Evolutionary conservation across 1,140 invertebrate genomes (phyloP).

Genomic region (Drosophila tropicalis): DNA sequence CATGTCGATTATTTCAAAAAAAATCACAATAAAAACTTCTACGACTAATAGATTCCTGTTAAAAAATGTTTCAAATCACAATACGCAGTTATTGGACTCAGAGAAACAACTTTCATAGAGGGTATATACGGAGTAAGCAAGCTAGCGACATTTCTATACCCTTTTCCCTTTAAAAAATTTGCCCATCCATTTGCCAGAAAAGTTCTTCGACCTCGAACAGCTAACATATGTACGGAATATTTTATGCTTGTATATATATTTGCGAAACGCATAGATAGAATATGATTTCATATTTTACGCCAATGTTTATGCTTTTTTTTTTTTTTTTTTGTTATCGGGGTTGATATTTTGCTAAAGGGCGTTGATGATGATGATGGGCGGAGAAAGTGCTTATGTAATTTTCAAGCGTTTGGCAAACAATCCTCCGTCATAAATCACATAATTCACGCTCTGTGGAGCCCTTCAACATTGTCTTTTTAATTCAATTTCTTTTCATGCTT

Average conservation of each 20-base stretch:
- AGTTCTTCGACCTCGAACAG: constrained; percentile 39
- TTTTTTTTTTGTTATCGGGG: constrained; percentile 14
- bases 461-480: constrained; percentile 70
- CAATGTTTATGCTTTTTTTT: constrained; percentile 21
- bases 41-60: neutral
- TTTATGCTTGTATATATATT: neutral
- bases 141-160: constrained; percentile 1
- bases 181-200: constrained; percentile 34
- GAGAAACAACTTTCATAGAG: neutral
- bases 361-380: constrained; percentile 14
- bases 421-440: constrained; percentile 74
- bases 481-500: constrained; percentile 73
- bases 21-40: too few species aligned
- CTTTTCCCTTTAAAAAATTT: constrained; percentile 10
- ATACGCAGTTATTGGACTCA: neutral
- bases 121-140: neutral
- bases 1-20: too few species aligned
- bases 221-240: constrained; percentile 54
- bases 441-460: constrained; percentile 71
- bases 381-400: constrained; percentile 71
- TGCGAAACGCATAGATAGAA: constrained; percentile 47
- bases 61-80: neutral
- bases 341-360: constrained; percentile 28
- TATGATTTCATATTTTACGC: constrained; percentile 59
- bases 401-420: constrained; percentile 73